Evolutionary conservation across 2,888 invertebrate genomes (phyloP).

Genomic region (Mesorhabditis belari): DNA sequence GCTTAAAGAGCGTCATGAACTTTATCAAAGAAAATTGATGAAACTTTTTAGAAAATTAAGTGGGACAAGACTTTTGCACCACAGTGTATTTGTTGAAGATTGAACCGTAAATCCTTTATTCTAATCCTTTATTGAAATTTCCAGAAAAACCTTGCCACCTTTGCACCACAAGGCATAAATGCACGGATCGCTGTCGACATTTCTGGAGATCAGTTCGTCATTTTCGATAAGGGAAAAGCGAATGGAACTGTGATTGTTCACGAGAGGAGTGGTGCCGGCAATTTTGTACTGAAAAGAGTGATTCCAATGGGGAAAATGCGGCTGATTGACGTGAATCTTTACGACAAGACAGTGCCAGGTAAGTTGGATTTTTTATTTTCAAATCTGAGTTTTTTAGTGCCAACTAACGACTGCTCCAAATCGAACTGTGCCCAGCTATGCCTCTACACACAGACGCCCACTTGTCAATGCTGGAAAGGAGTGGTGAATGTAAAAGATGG

Average conservation of each 20-base stretch:
- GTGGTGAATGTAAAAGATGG: not conserved
- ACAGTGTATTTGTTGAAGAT: too few species aligned
- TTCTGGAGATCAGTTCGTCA: conserved; percentile 12
- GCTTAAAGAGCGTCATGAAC: too few species aligned
- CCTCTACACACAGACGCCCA: not conserved
- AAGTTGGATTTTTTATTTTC: too few species aligned
- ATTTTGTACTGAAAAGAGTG: not conserved
- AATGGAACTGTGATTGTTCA: conserved; percentile 9
- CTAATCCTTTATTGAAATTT: too few species aligned
- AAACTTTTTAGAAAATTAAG: too few species aligned
- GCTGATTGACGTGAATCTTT: conserved; percentile 5
- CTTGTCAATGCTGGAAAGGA: not conserved
- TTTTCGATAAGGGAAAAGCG: conserved; percentile 16
- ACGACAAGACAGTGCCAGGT: not conserved
- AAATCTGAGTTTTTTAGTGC: too few species aligned
- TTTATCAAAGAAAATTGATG: too few species aligned
- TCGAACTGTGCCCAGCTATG: not conserved
- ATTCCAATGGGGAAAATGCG: conserved; percentile 8
- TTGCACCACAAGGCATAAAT: conserved; percentile 12
- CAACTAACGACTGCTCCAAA: too few species aligned
- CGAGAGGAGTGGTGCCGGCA: conserved; percentile 1
- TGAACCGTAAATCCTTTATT: too few species aligned
- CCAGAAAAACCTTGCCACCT: conserved; percentile 9
- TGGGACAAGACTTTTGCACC: too few species aligned
- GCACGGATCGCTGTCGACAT: conserved; percentile 6